A percentile compares a stretch with the other conserved stretches of the same genome.
Conservation (phyloP, 2,888 invertebrate genomes). For the Podabrus alpinus region DNA sequence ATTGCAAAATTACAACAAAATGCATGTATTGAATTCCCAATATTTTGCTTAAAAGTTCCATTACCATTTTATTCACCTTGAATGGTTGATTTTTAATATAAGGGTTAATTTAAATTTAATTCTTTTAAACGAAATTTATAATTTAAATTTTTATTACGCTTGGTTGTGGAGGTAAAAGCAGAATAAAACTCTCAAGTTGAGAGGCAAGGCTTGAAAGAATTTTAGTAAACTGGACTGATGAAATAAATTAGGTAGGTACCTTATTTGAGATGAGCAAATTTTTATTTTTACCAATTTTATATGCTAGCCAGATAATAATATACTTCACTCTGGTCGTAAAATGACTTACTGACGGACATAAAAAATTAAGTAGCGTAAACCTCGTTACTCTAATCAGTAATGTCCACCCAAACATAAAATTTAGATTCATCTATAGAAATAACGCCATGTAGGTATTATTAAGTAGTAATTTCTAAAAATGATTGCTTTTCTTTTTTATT, state of each 20-base stretch:
- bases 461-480: background rate
- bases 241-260: no score
- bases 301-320: background rate
- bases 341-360: slow-evolving; percentile 16
- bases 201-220: no score
- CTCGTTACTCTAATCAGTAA: slow-evolving; percentile 33
- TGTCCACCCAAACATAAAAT: slow-evolving; percentile 27
- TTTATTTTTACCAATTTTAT: background rate
- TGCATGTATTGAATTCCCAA: no score
- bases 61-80: no score
- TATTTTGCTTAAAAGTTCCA: no score
- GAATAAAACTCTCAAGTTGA: no score
- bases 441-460: background rate
- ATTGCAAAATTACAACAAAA: background rate
- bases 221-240: no score
- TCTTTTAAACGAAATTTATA: no score
- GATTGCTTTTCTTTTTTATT: background rate
- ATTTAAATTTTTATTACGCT: no score
- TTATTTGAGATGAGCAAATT: background rate
- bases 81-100: no score
- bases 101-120: no score
- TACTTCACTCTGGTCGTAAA: background rate
- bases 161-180: no score
- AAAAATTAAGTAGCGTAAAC: slow-evolving; percentile 18
- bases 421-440: slow-evolving; percentile 4